Percentiles rank a stretch among this genome's conserved stretches.
phyloP scores from a whole-genome alignment of 2,888 invertebrate genomes.

The Eupithecia subfuscata region DNA sequence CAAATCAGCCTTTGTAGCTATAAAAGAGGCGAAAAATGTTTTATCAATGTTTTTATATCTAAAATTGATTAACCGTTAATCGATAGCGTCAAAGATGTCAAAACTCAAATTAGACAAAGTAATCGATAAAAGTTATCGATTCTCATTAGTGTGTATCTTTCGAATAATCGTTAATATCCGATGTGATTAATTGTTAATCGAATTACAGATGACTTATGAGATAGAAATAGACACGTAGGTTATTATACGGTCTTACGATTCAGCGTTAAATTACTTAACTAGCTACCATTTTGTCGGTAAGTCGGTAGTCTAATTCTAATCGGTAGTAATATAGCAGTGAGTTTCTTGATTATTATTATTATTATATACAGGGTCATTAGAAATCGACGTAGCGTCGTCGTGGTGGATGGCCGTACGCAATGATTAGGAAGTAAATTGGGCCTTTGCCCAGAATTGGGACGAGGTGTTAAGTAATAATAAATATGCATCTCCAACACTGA shows the following conservation, averaged over 20 bases:
- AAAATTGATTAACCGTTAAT: background rate
- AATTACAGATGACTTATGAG: conserved; percentile 7
- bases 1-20: background rate
- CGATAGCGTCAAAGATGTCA: conserved; percentile 12
- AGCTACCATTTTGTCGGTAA: background rate
- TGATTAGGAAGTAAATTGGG: no score
- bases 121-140: conserved; percentile 3
- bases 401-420: no score
- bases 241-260: no score
- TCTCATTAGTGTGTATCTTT: conserved; percentile 4
- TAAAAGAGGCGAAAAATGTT: background rate
- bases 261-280: background rate
- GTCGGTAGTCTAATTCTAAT: no score
- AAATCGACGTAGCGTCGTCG: no score
- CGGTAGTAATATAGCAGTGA: background rate
- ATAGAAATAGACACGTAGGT: background rate
- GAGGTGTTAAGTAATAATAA: no score
- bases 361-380: no score
- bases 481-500: no score
- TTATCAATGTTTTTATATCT: background rate
- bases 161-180: conserved; percentile 8
- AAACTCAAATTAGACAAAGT: conserved; percentile 11
- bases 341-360: background rate
- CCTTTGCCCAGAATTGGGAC: no score
- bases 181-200: conserved; percentile 14